Evolutionary conservation across 2,113 vertebrate genomes (phyloP), one percentile per base, ranked within the genome.

Genomic region (Dipodomys merriami): DNA sequence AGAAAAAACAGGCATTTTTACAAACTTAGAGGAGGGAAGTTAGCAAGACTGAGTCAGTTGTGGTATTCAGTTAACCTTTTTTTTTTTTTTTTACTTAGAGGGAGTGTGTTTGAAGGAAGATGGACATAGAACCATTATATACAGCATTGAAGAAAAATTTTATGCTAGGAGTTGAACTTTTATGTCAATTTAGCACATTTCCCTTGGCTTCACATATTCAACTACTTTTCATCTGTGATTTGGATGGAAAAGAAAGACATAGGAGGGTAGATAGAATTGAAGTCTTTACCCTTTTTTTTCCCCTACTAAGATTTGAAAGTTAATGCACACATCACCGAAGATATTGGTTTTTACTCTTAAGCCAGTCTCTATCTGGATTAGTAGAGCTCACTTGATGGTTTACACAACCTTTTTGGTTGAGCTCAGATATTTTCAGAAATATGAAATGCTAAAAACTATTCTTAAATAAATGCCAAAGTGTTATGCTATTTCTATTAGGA

Each of bases 391-490:
- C 49, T 82, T 74, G 67, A n/a, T 90, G 29, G 57, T 23, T 9
- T 25, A 81, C 11, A 33, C 39, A 67, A 8, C 39, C 27, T 20
- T 44, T 20, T 44, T 46, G 5, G 10, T 53, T 0, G 53, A 93
- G 15, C 6, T 30, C 18, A 88, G 68, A 62, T 5, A 94, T 73
- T 92, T 86, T 77, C 5, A 84, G 57, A 33, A 86, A 8, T 73
- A 46, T 77, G 12, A 11, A 60, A 86, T 39, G n/a, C 84, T 35
- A 49, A 78, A 57, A 95, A 27, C 0, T 29, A 67, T 46, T 64
- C 90, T 95, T 83, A 84, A 13, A 68, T 76, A 64, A 89, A 81
- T 78, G 39, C 8, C 9, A 83, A 81, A 49, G 8, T 86, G 35
- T 39, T 29, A 80, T 86, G 12, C 33, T 27, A 19, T 78, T 79